phyloP scores from a whole-genome alignment of 2,113 vertebrate species.

The Lycocorax pyrrhopterus region DNA sequence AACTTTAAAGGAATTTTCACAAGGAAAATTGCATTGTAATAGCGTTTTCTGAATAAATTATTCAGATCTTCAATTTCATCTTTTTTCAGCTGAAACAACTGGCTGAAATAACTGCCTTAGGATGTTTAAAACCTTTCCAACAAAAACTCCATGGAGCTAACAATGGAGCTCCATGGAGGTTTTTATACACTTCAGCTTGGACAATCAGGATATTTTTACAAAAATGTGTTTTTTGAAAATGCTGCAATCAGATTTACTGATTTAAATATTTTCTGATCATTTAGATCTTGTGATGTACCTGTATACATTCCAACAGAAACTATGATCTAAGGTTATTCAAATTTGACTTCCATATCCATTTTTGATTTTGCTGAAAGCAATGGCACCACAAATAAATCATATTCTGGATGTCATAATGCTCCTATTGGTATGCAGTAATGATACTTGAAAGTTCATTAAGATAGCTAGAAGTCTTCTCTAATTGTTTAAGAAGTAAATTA shows the following conservation, averaged over 20 bases:
- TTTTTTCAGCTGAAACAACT: not conserved
- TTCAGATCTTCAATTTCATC: not conserved
- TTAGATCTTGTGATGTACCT: not conserved
- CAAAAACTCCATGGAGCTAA: not conserved
- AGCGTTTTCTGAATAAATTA: not conserved
- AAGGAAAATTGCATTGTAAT: not conserved
- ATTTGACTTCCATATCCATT: not conserved
- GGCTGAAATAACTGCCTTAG: not conserved
- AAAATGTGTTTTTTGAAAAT: not conserved
- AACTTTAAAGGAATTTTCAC: not conserved
- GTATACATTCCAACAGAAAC: not conserved
- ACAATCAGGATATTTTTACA: not conserved
- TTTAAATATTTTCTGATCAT: not conserved
- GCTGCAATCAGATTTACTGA: not conserved
- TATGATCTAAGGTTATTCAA: not conserved
- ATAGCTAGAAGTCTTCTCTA: not conserved
- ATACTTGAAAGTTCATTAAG: not conserved
- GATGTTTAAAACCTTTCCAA: not conserved
- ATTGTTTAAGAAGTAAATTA: not conserved
- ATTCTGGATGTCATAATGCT: not conserved
- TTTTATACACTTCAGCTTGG: not conserved
- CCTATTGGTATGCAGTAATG: not conserved
- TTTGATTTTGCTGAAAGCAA: not conserved
- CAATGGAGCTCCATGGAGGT: too few species aligned
- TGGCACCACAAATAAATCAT: not conserved